phyloP scores from a whole-genome alignment of 2,888 invertebrate species.

The Fragum fragum region DNA sequence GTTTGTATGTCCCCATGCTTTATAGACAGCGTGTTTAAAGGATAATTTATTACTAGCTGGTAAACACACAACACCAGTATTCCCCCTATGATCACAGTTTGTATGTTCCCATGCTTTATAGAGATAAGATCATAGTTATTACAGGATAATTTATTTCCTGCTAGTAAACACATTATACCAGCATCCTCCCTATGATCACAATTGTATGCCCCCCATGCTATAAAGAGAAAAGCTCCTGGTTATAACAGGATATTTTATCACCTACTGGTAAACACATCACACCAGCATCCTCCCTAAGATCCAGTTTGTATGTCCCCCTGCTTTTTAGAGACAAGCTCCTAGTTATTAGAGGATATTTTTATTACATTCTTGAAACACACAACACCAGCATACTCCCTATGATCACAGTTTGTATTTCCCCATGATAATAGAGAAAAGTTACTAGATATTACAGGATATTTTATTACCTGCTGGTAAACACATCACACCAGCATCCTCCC shows the following conservation, averaged over 20 bases:
- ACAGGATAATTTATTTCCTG: no score
- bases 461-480: slow-evolving; percentile 59
- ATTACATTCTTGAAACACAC: no score
- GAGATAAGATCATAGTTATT: neutral
- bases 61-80: slow-evolving; percentile 76
- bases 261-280: slow-evolving; percentile 68
- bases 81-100: slow-evolving; percentile 74
- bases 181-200: slow-evolving; percentile 75
- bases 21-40: no score
- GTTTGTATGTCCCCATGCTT: slow-evolving; percentile 71
- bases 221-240: no score
- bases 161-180: no score
- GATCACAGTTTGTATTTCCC: slow-evolving; percentile 72
- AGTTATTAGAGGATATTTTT: neutral
- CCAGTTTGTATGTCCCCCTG: slow-evolving; percentile 70
- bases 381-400: slow-evolving; percentile 76
- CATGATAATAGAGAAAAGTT: no score
- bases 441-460: no score
- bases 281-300: slow-evolving; percentile 73
- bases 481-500: slow-evolving; percentile 75
- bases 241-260: slow-evolving; percentile 7
- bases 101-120: slow-evolving; percentile 46
- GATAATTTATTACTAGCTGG: slow-evolving; percentile 19
- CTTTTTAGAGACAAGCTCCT: neutral
- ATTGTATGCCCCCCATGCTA: slow-evolving; percentile 71